Conservation (phyloP, 2,113 vertebrate genomes). For the Bos taurus region DNA sequence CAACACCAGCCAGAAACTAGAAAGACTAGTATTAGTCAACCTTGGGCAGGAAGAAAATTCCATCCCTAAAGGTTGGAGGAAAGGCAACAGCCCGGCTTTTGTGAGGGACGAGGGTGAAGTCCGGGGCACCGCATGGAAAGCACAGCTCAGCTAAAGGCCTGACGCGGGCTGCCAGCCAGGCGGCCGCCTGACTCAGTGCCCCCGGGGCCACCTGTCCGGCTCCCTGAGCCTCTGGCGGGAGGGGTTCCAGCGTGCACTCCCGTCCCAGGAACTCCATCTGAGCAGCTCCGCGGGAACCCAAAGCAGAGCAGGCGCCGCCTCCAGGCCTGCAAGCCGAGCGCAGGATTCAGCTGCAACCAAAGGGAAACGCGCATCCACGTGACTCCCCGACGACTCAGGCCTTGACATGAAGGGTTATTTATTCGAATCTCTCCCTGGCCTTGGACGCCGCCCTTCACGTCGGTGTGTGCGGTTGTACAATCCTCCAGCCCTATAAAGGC, state of each 20-base stretch:
- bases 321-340: too few species aligned
- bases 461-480: background rate
- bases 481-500: slow-evolving; percentile 21
- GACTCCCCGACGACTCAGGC: background rate
- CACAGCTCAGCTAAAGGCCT: accelerated
- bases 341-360: background rate
- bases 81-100: accelerated
- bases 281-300: too few species aligned
- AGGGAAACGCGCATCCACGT: background rate
- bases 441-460: background rate
- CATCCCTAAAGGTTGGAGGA: accelerated
- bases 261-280: accelerated
- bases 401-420: background rate
- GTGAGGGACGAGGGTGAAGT: accelerated
- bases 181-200: accelerated
- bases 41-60: background rate
- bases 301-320: accelerated
- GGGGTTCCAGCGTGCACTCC: accelerated
- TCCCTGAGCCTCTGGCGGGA: accelerated
- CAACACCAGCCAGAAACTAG: background rate
- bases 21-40: too few species aligned
- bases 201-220: accelerated
- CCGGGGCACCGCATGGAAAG: accelerated
- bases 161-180: accelerated
- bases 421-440: background rate